phyloP scores from a whole-genome alignment of 2,797 vertebrate genomes.

The Micromesistius poutassou region DNA sequence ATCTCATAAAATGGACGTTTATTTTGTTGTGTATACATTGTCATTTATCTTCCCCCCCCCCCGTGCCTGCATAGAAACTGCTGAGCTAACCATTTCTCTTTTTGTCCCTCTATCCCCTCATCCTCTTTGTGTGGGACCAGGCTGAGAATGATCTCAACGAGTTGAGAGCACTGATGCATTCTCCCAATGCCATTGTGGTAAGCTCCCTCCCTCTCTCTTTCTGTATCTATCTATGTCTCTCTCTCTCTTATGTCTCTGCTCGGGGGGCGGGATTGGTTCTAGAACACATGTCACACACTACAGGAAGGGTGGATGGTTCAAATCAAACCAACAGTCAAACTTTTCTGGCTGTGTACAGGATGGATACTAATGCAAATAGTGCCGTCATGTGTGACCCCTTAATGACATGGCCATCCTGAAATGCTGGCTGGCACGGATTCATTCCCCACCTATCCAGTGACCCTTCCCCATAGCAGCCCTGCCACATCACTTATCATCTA shows the following conservation, averaged over 20 bases:
- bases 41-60: constrained; percentile 19
- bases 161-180: constrained; percentile 99
- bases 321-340: background rate
- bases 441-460: background rate
- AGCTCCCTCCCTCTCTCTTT: constrained; percentile 56
- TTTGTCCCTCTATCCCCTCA: constrained; percentile 55
- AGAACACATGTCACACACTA: background rate
- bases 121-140: constrained; percentile 76
- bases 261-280: constrained; percentile 27
- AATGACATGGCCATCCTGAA: background rate
- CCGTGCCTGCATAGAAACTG: constrained; percentile 51
- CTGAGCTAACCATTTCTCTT: constrained; percentile 74
- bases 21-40: constrained; percentile 19
- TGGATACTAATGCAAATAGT: background rate
- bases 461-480: background rate
- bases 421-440: background rate
- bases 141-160: constrained; percentile 99
- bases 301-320: background rate
- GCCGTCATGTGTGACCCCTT: background rate
- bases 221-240: background rate
- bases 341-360: background rate
- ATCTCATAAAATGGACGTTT: constrained; percentile 15
- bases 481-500: background rate
- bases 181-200: constrained; percentile 99
- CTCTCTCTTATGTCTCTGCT: background rate